Percentiles rank a stretch among this genome's conserved stretches.
phyloP scores from a whole-genome alignment of 2,797 vertebrate species.

The Darevskia nairensis region DNA sequence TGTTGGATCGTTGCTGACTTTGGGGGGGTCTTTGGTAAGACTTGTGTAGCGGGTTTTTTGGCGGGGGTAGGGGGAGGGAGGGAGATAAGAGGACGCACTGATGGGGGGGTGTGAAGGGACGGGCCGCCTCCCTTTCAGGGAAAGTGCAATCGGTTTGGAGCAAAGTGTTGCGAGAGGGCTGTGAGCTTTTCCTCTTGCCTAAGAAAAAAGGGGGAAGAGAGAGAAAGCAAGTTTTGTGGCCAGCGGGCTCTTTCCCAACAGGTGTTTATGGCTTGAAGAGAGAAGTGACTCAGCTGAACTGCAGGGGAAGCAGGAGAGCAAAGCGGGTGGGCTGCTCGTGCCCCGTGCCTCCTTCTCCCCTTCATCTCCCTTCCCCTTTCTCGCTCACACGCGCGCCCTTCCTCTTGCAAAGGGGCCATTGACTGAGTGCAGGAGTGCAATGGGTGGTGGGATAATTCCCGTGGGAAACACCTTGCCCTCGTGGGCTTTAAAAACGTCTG shows the following conservation, averaged over 20 bases:
- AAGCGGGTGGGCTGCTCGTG: too few species aligned
- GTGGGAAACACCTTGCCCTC: neutral
- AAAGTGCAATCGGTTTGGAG: neutral
- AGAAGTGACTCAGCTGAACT: slow-evolving; percentile 38
- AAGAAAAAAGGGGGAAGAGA: neutral
- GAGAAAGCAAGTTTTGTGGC: neutral
- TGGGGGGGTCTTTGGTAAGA: neutral
- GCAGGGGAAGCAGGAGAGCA: neutral
- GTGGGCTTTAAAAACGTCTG: neutral
- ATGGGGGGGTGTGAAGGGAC: neutral
- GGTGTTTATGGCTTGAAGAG: slow-evolving; percentile 6
- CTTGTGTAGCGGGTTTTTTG: neutral
- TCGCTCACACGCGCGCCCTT: neutral
- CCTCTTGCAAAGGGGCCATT: too few species aligned
- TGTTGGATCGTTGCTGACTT: neutral
- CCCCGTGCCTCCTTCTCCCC: neutral
- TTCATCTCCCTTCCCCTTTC: neutral
- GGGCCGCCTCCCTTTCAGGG: neutral
- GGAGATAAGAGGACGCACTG: neutral
- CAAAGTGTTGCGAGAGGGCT: neutral
- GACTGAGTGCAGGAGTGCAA: neutral
- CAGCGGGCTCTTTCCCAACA: slow-evolving; percentile 4
- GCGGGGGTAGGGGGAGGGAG: too few species aligned
- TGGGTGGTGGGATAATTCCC: neutral
- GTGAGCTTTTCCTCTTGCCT: neutral